A percentile compares a stretch with the other conserved stretches of the same genome.
Evolutionary conservation across 2,888 invertebrate genomes (phyloP).

Genomic region (Lucinisca nassula): DNA sequence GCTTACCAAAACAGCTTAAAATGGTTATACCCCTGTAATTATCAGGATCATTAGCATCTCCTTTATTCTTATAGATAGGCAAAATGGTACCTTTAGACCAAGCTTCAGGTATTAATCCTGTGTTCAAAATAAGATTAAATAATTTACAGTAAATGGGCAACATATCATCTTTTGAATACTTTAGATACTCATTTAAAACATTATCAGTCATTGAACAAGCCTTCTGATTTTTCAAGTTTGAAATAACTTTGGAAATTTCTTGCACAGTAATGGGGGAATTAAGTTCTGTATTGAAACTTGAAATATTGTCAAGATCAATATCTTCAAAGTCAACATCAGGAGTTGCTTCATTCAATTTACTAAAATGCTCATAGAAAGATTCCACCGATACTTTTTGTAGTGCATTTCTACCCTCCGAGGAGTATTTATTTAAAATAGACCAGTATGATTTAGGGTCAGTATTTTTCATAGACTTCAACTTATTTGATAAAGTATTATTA

Average conservation of each 20-base stretch:
- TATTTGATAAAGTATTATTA: not conserved
- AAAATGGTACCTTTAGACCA: slow-evolving; percentile 7
- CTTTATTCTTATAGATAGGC: slow-evolving; percentile 1
- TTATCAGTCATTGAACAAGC: not conserved
- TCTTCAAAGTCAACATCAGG: not conserved
- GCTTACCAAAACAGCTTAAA: not conserved
- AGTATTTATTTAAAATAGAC: slow-evolving; percentile 9
- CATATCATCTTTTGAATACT: not conserved
- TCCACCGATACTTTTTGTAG: slow-evolving; percentile 5
- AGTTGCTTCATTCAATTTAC: not conserved
- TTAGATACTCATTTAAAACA: slow-evolving; percentile 7
- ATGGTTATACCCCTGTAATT: not conserved
- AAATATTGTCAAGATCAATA: not conserved
- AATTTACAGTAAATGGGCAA: not conserved
- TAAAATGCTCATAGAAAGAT: slow-evolving; percentile 9
- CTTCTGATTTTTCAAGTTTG: not conserved
- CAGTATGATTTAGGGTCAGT: slow-evolving; percentile 11
- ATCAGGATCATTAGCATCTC: not conserved
- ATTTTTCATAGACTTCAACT: not conserved
- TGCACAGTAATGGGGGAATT: not conserved
- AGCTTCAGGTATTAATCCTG: not conserved
- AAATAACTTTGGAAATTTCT: not conserved
- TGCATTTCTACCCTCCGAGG: not conserved
- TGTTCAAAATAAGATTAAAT: slow-evolving; percentile 5
- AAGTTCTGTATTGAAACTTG: not conserved